These are phyloP conservation scores for Apis laboriosa DNA, from an alignment of 1,140 invertebrate species.

Conservation along the genomic window DNA sequence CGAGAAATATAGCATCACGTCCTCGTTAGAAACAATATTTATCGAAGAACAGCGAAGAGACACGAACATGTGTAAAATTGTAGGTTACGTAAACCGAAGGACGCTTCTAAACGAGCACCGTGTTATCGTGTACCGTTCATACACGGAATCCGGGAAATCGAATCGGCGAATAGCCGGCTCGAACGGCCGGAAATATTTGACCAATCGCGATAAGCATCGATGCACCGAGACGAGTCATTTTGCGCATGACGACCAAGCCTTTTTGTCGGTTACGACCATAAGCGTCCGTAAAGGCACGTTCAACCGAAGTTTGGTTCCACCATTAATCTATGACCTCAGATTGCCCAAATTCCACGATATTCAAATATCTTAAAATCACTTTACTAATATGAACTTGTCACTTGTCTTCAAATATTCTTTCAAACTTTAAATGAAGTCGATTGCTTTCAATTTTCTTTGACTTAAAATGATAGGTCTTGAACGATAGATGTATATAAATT, in stretches of 20 bases:
- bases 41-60: no score
- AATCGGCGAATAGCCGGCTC: not conserved
- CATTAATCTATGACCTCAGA: not conserved
- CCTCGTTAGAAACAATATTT: not conserved
- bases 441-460: no score
- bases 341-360: not conserved
- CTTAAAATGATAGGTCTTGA: no score
- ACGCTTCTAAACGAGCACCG: not conserved
- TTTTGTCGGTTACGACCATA: not conserved
- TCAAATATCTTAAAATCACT: no score
- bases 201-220: conserved; percentile 21
- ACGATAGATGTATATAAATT: no score
- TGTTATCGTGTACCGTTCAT: not conserved
- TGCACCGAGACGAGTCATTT: not conserved
- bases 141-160: not conserved
- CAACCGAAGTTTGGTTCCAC: not conserved
- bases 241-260: conserved; percentile 5
- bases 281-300: not conserved
- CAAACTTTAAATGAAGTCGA: no score
- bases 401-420: no score
- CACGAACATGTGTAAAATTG: not conserved
- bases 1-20: not conserved
- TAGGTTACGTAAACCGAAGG: conserved; percentile 32
- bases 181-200: conserved; percentile 5
- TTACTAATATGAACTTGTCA: no score